These are phyloP conservation scores for Gasteruption jaculator DNA, from an alignment of 2,888 invertebrate species.

Conservation along the genomic window DNA sequence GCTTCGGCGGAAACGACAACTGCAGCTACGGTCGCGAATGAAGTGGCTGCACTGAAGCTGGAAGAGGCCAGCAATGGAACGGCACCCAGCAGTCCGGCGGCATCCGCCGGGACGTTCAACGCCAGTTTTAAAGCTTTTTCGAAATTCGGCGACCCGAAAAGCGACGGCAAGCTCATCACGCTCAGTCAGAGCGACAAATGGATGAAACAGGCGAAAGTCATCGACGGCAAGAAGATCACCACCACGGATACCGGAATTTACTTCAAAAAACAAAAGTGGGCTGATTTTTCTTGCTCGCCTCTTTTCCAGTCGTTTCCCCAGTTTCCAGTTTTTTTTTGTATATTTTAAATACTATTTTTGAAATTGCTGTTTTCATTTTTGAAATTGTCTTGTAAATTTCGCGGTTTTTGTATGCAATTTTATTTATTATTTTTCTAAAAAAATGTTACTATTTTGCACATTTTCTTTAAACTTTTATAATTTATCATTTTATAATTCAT, in stretches of 20 bases:
- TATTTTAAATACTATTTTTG: no score
- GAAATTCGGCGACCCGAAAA: slow-evolving; percentile 82
- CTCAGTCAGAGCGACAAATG: slow-evolving; percentile 90
- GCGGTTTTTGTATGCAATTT: no score
- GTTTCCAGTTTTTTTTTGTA: no score
- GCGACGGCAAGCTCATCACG: slow-evolving; percentile 80
- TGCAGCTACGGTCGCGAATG: slow-evolving; percentile 25
- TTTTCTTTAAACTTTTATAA: not conserved
- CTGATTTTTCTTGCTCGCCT: no score
- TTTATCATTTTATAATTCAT: no score
- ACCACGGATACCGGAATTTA: slow-evolving; percentile 88
- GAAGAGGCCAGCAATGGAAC: slow-evolving; percentile 30
- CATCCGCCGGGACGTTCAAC: slow-evolving; percentile 32
- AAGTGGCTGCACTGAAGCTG: slow-evolving; percentile 36
- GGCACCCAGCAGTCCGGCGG: slow-evolving; percentile 33
- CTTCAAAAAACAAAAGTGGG: slow-evolving; percentile 82
- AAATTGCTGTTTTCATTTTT: no score
- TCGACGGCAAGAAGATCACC: slow-evolving; percentile 78
- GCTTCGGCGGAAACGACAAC: slow-evolving; percentile 16
- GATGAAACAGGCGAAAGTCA: slow-evolving; percentile 87
- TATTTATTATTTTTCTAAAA: not conserved
- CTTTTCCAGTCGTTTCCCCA: no score
- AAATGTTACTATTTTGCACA: not conserved
- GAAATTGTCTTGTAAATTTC: no score
- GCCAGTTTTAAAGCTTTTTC: slow-evolving; percentile 69